Conservation (phyloP, 37 sponge, comb jelly and placozoan species). For the Tethya wilhelma region DNA sequence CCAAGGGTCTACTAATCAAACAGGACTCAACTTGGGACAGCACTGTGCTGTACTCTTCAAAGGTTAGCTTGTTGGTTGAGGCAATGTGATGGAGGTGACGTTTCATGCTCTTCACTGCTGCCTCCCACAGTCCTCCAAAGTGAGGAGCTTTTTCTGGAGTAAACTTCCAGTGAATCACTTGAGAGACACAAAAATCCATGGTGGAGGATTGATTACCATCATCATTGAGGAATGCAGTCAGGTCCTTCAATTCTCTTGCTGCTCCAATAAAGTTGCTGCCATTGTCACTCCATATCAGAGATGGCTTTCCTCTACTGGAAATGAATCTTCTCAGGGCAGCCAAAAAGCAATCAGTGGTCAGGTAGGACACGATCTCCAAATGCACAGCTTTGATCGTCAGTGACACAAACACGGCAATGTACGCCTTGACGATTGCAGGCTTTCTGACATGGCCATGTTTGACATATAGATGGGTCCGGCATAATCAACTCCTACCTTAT, state of each 20-base stretch:
- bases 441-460: conserved; percentile 24
- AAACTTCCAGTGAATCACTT: conserved; percentile 33
- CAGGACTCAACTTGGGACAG: conserved; percentile 40
- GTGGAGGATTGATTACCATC: not conserved
- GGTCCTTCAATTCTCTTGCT: conserved; percentile 22
- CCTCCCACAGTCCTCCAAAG: conserved; percentile 41
- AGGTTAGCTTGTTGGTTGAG: conserved; percentile 20
- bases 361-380: conserved; percentile 33
- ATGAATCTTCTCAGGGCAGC: conserved; percentile 26
- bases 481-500: conserved; percentile 23
- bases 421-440: conserved; percentile 9
- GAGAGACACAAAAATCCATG: not conserved
- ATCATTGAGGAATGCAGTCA: not conserved
- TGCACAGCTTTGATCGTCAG: conserved; percentile 32
- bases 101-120: conserved; percentile 15
- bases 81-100: not conserved
- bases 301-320: conserved; percentile 13
- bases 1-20: conserved; percentile 39
- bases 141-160: conserved; percentile 22
- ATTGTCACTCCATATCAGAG: conserved; percentile 35
- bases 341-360: conserved; percentile 32
- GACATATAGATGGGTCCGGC: conserved; percentile 10
- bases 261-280: conserved; percentile 37
- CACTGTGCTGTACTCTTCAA: conserved; percentile 35
- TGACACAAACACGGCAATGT: too few relatives aligned